Percentiles rank a stretch among this genome's conserved stretches.
Evolutionary conservation across 2,113 vertebrate species (phyloP).

Genomic region (Callipepla californica): DNA sequence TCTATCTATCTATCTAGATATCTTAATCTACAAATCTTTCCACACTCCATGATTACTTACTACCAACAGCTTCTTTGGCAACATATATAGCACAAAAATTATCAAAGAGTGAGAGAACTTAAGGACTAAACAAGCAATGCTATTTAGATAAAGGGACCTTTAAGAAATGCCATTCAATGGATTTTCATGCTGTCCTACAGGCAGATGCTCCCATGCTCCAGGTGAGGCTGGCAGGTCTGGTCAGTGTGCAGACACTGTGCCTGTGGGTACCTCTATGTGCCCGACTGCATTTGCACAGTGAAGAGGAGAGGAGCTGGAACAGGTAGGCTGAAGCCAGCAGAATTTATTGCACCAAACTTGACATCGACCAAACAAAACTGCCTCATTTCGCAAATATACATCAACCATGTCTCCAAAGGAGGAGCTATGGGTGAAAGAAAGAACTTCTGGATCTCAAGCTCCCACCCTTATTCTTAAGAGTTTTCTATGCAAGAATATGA

Average conservation of each 20-base stretch:
- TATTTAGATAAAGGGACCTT: background rate
- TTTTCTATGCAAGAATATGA: background rate
- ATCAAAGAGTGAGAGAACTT: background rate
- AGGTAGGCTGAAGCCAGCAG: background rate
- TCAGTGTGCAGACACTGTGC: background rate
- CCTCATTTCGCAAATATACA: background rate
- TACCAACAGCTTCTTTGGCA: background rate
- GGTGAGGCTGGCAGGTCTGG: background rate
- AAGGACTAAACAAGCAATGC: background rate
- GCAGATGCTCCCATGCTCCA: background rate
- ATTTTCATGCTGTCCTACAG: background rate
- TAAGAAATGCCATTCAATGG: background rate
- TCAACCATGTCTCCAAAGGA: background rate
- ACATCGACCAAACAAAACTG: background rate
- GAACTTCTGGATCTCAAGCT: background rate
- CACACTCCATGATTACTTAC: background rate
- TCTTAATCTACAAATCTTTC: background rate
- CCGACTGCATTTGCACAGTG: rapidly evolving
- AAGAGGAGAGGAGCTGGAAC: background rate
- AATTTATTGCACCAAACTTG: background rate
- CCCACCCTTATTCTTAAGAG: background rate
- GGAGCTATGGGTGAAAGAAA: background rate
- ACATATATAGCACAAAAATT: background rate
- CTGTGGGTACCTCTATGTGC: rapidly evolving
- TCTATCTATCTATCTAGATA: background rate